A percentile compares a stretch with the other conserved stretches of the same genome.
Evolutionary conservation across 2,113 vertebrate species (phyloP).

Genomic region (Catagonus wagneri): DNA sequence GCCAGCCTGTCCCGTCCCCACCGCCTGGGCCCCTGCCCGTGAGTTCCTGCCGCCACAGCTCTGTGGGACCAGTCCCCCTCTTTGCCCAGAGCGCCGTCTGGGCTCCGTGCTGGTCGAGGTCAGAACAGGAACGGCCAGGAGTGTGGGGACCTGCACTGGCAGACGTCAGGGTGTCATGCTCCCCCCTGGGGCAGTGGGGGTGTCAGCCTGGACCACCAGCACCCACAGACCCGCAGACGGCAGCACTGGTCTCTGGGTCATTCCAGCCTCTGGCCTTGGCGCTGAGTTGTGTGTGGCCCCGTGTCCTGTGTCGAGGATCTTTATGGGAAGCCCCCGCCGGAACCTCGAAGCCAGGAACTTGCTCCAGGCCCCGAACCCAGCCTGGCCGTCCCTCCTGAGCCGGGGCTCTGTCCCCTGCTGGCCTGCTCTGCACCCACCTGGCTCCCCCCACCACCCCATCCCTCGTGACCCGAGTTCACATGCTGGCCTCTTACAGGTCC

Average conservation of each 20-base stretch:
- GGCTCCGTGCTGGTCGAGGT: not conserved
- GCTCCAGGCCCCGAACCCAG: not conserved
- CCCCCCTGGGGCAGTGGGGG: rapidly evolving
- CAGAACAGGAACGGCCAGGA: too few relatives aligned
- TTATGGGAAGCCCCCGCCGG: not conserved
- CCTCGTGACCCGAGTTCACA: too few relatives aligned
- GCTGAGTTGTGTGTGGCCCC: not conserved
- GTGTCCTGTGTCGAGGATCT: not conserved
- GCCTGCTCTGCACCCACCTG: too few relatives aligned
- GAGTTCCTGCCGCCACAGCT: too few relatives aligned
- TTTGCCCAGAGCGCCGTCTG: too few relatives aligned
- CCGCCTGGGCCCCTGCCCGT: not conserved
- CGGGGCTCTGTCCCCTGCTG: not conserved
- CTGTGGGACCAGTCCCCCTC: not conserved
- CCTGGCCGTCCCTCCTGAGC: not conserved
- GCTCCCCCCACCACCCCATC: rapidly evolving
- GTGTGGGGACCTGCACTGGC: rapidly evolving
- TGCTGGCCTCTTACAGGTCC: too few relatives aligned
- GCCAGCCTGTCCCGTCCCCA: too few relatives aligned
- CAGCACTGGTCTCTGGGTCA: not conserved
- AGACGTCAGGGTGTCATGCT: not conserved
- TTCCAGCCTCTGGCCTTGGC: too few relatives aligned
- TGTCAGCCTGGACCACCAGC: not conserved
- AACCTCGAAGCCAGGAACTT: not conserved
- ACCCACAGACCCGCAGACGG: rapidly evolving